Base-by-base conservation (phyloP, 2,113 vertebrate species). In the Leptobrachium leishanense region DNA sequence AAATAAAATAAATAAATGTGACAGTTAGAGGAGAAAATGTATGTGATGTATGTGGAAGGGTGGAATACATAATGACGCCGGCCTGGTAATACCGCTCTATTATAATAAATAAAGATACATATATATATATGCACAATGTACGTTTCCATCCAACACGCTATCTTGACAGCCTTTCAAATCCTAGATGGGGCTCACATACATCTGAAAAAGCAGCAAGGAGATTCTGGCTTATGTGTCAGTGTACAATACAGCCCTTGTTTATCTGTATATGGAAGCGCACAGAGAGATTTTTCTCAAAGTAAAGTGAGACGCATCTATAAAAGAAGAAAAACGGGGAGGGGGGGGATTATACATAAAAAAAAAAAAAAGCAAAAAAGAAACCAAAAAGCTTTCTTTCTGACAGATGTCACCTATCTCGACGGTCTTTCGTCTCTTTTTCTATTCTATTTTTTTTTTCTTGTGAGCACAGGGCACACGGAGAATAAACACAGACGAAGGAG, bases 401-500 rank as follows among this genome's bases (percentile, higher is more conserved):
- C 87, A 90, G 83, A 89, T 86, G 83, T 79, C 84, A 88, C 77
- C 84, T 82, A 85, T 86, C 91, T 87, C 88, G 85, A 91, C 89
- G 90, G 89, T 85, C 85, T 85, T 84, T 85, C 86, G 82, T 84
- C 84, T 85, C 84, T 80, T 73, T 63, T 90, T 82, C 83, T 90
- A 90, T 82, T 84, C 84, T 85, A 84, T 80, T 73, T 63, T 90
- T 31, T 31, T 31, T 31, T 31, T 82, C 83, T 90, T 89, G 20
- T 31, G 87, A 84, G 90, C 39, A 59, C n/a, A 87, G 85, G 72
- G 87, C 83, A 62, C 85, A 91, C 83, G 86, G 86, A 90, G 92
- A 92, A 92, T 91, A 92, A 94, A 92, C 90, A 92, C 83, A 87
- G 87, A 88, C 90, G 88, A 88, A 31, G n/a, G n/a, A 39, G 12